These are phyloP conservation scores for Pseudolaguvia tuberculata DNA, from an alignment of 2,113 vertebrate genomes.

Conservation along the genomic window DNA sequence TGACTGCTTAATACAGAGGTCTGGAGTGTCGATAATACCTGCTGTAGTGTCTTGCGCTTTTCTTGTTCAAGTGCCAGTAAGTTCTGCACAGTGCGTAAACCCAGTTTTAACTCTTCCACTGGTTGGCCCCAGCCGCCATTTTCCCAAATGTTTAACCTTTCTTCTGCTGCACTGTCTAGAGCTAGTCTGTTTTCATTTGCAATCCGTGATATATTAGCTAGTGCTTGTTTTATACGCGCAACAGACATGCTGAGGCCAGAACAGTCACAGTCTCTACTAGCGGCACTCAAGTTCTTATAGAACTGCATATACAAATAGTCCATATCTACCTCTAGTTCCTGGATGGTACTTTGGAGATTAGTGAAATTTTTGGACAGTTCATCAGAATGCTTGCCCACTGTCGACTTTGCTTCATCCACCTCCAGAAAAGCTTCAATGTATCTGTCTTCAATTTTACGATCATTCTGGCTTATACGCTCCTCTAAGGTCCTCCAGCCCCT, in stretches of 20 bases:
- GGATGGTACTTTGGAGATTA: conserved; percentile 51
- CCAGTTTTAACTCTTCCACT: conserved; percentile 64
- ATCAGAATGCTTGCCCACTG: conserved; percentile 61
- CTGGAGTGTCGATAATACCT: conserved; percentile 55
- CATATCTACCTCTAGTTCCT: conserved; percentile 66
- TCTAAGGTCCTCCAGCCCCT: conserved; percentile 60
- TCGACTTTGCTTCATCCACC: conserved; percentile 75
- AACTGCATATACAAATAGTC: conserved; percentile 54
- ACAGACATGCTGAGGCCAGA: conserved; percentile 52
- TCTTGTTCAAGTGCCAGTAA: conserved; percentile 62
- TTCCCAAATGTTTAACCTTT: conserved; percentile 47
- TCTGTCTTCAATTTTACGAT: conserved; percentile 64
- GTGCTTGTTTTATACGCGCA: conserved; percentile 47
- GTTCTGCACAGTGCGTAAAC: conserved; percentile 69
- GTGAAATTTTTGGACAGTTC: conserved; percentile 67
- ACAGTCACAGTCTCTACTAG: conserved; percentile 65
- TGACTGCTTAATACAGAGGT: conserved; percentile 5
- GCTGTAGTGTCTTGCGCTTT: conserved; percentile 58
- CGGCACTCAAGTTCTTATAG: conserved; percentile 46
- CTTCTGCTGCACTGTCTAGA: conserved; percentile 32
- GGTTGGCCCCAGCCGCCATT: conserved; percentile 59
- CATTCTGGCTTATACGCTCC: conserved; percentile 62
- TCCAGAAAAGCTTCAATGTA: conserved; percentile 82
- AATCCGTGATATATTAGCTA: conserved; percentile 63
- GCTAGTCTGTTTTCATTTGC: conserved; percentile 59